Evolutionary conservation across 2,888 invertebrate genomes (phyloP).

Genomic region (Hyposoter dolosus): DNA sequence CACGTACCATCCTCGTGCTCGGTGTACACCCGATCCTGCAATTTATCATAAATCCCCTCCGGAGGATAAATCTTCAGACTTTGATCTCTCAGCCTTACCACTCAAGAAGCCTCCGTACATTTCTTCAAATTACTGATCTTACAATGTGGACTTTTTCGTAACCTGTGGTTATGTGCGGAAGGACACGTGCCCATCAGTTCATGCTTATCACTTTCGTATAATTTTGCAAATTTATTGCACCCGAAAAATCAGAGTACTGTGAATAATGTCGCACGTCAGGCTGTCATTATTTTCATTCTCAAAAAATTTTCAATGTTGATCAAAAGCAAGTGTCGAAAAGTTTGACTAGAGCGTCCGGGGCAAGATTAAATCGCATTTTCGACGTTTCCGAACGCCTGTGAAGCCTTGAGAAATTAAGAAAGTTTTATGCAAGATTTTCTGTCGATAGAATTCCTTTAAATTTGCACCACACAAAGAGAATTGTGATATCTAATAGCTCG

Average conservation of each 20-base stretch:
- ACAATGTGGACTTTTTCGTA: neutral
- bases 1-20: slow-evolving; percentile 5
- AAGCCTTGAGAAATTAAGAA: too few species aligned
- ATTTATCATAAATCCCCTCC: neutral
- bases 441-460: too few species aligned
- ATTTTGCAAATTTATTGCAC: slow-evolving; percentile 1
- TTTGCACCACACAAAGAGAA: too few species aligned
- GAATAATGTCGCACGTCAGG: neutral
- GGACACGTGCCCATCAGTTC: neutral
- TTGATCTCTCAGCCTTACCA: neutral
- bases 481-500: too few species aligned
- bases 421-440: too few species aligned
- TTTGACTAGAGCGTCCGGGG: neutral
- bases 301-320: neutral
- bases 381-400: neutral
- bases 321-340: neutral
- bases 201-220: neutral
- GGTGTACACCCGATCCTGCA: neutral
- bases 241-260: neutral
- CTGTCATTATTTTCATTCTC: neutral
- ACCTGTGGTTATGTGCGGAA: neutral
- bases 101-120: neutral
- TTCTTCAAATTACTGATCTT: neutral
- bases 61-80: neutral
- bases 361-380: neutral